These are phyloP conservation scores for Opisthocomus hoazin DNA, from an alignment of 2,113 vertebrate species.

Conservation along the genomic window DNA sequence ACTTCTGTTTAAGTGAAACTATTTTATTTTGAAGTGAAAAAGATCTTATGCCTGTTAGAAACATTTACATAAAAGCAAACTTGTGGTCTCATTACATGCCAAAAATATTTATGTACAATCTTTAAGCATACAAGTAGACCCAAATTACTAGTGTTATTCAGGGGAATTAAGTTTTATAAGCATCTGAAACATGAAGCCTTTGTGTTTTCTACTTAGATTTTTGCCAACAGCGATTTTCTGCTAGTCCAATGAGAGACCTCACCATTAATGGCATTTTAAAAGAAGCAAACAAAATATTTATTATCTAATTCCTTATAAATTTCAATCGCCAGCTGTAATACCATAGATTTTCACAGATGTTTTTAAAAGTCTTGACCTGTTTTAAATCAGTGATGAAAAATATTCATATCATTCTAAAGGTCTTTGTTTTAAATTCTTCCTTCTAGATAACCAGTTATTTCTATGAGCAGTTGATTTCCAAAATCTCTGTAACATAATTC, in stretches of 20 bases:
- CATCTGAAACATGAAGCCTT: slow-evolving; percentile 16
- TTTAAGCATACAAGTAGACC: not conserved
- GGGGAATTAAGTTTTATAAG: slow-evolving; percentile 39
- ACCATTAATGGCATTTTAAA: not conserved
- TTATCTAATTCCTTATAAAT: not conserved
- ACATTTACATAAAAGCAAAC: not conserved
- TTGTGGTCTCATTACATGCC: not conserved
- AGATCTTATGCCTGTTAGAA: not conserved
- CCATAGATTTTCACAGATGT: not conserved
- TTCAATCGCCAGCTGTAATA: not conserved
- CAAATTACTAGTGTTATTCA: not conserved
- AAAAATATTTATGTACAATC: not conserved
- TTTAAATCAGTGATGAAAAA: slow-evolving; percentile 1
- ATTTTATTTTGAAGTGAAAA: not conserved
- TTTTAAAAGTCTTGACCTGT: not conserved
- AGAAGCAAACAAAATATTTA: slow-evolving; percentile 30
- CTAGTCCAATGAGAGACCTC: not conserved
- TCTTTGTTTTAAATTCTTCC: not conserved
- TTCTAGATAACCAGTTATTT: not conserved
- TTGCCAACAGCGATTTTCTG: not conserved
- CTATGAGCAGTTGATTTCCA: not conserved
- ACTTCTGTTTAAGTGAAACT: not conserved
- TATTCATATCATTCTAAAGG: not conserved
- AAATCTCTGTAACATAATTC: not conserved
- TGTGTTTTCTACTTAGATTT: not conserved